These are phyloP conservation scores for Clusia tigrina DNA, from an alignment of 2,888 invertebrate species.

Conservation along the genomic window DNA sequence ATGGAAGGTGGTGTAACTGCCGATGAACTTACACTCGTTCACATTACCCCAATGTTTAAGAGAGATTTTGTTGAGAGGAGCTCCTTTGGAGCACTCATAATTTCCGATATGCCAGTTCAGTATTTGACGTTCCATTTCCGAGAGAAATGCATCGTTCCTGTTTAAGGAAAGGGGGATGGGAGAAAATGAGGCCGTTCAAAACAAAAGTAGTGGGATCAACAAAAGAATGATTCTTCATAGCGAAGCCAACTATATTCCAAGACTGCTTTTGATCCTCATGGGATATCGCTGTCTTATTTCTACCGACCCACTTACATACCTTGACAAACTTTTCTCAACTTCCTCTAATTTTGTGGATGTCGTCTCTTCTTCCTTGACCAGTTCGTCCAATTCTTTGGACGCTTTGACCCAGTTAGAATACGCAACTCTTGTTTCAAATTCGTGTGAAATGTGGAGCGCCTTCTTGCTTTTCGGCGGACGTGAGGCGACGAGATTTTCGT, in stretches of 20 bases:
- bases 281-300: background rate
- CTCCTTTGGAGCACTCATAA: slow-evolving; percentile 98
- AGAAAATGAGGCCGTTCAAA: too few relatives aligned
- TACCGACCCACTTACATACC: slow-evolving; percentile 69
- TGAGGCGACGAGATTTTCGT: slow-evolving; percentile 41
- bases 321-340: slow-evolving; percentile 86
- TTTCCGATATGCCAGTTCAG: slow-evolving; percentile 99
- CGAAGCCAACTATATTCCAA: too few relatives aligned
- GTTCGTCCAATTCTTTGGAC: slow-evolving; percentile 79
- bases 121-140: slow-evolving; percentile 93
- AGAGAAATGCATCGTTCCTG: slow-evolving; percentile 94
- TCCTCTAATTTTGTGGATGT: slow-evolving; percentile 86
- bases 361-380: slow-evolving; percentile 80
- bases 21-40: slow-evolving; percentile 98
- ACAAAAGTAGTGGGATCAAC: too few relatives aligned
- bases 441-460: slow-evolving; percentile 49
- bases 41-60: slow-evolving; percentile 99
- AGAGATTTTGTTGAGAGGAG: slow-evolving; percentile 91
- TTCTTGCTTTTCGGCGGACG: slow-evolving; percentile 40
- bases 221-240: too few relatives aligned
- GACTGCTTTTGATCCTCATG: too few relatives aligned
- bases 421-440: slow-evolving; percentile 57
- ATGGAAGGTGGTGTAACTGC: slow-evolving; percentile 96
- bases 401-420: slow-evolving; percentile 67
- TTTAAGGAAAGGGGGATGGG: too few relatives aligned